Evolutionary conservation across 2,888 invertebrate species (phyloP), one percentile per base, ranked within the genome.

Genomic region (Perizoma affinitatum): DNA sequence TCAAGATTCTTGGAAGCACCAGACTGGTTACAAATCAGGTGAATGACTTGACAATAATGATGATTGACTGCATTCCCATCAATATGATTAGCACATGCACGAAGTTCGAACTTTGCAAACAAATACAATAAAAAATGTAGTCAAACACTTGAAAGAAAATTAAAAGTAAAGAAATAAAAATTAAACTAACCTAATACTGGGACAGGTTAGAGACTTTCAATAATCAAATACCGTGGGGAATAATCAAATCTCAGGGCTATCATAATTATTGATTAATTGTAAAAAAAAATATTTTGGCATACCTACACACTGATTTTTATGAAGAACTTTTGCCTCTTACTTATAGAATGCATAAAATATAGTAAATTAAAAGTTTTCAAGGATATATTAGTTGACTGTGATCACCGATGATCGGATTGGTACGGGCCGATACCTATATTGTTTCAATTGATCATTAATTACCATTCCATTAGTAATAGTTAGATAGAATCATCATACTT

Each of bases 391-490:
- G 54, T 65, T 68, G 63, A 63, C 65, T 60, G 33, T 42, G 60
- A 67, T 69, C 70, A 41, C 51, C 44, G 44, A 53, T 48, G 54
- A 46, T 48, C 10, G 61, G n/a, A 57, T 59, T 33, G 54, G 49
- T 43, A 54, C 55, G 49, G 47, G 46, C 53, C 46, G 58, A 59
- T 60, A 47, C 40, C 10, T 48, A 55, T 52, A 66, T 65, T 67
- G 65, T 44, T 62, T 59, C 66, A 67, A 73, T 78, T 75, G 69
- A 71, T 71, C 70, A 67, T 68, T 66, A 68, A n/a, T 77, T 78
- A 63, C 63, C 50, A 57, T 56, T 51, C 42, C 11, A 47, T 47
- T 58, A 44, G 22, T 22, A 22, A 22, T 22, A 22, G 61, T 50
- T 44, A 11, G 49, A 45, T 61, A 49, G 22, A 41, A 58, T 65